Evolutionary conservation across 2,113 vertebrate species (phyloP).

Genomic region (Arenaria interpres): DNA sequence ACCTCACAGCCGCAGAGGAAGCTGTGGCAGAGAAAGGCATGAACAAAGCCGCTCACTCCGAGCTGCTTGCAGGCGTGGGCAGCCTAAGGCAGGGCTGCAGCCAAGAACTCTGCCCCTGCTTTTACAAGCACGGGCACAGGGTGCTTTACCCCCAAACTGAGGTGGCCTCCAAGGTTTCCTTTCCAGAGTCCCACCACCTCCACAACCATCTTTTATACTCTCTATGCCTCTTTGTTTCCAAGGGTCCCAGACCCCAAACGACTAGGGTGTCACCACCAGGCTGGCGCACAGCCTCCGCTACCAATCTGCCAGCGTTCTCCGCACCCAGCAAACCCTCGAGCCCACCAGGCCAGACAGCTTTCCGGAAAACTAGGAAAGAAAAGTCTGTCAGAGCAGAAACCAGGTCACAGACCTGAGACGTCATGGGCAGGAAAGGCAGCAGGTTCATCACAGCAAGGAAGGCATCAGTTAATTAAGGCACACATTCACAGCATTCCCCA

Average conservation of each 20-base stretch:
- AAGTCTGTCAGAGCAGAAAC: not conserved
- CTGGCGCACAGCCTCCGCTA: not conserved
- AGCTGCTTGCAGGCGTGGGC: not conserved
- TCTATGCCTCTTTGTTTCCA: not conserved
- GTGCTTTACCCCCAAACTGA: not conserved
- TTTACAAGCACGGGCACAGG: not conserved
- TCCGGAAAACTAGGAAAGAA: not conserved
- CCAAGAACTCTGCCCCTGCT: not conserved
- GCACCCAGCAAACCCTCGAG: not conserved
- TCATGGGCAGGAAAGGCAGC: not conserved
- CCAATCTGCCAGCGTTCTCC: not conserved
- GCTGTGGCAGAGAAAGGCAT: not conserved
- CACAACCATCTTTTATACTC: not conserved
- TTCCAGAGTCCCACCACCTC: not conserved
- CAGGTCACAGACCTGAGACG: not conserved
- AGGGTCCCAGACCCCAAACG: not conserved
- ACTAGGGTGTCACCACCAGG: not conserved
- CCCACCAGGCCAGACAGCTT: not conserved
- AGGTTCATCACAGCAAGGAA: not conserved
- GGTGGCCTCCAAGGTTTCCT: not conserved
- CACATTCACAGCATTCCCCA: not conserved
- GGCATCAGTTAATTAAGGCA: not conserved
- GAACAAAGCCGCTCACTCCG: not conserved
- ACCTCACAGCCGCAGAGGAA: not conserved
- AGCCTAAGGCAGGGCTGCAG: not conserved